phyloP scores from a whole-genome alignment of 2,113 vertebrate species.

The Elgaria multicarinata region DNA sequence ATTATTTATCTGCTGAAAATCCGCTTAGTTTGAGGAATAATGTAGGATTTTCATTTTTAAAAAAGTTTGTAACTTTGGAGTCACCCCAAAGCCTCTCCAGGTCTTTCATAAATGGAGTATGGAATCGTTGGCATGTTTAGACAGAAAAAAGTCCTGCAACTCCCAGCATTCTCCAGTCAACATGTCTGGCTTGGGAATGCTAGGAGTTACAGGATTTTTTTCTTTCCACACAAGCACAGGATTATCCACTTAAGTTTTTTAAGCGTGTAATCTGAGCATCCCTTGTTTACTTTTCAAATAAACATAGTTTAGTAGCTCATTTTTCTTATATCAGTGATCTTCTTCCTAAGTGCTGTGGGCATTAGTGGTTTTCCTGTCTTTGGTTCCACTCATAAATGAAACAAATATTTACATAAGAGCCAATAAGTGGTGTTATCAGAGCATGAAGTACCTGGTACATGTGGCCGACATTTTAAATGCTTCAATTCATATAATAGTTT shows the following conservation, averaged over 20 bases:
- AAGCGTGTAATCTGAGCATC: not conserved
- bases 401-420: not conserved
- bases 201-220: no score
- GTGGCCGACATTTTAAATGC: not conserved
- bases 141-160: no score
- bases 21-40: not conserved
- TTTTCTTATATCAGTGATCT: not conserved
- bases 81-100: not conserved
- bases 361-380: slow-evolving; percentile 26
- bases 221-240: no score
- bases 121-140: no score
- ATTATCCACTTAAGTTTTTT: not conserved
- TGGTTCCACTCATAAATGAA: slow-evolving; percentile 8
- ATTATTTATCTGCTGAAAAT: not conserved
- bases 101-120: not conserved
- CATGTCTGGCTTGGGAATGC: no score
- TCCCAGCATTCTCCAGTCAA: no score
- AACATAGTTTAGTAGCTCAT: slow-evolving; percentile 6
- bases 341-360: not conserved
- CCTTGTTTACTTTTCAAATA: not conserved
- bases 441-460: slow-evolving; percentile 19
- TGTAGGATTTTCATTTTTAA: not conserved
- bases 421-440: slow-evolving; percentile 37
- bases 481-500: slow-evolving; percentile 20
- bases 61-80: not conserved